A percentile compares a stretch with the other conserved stretches of the same genome.
These are phyloP conservation scores for Aricia artaxerxes DNA, from an alignment of 2,888 invertebrate species.

Conservation along the genomic window DNA sequence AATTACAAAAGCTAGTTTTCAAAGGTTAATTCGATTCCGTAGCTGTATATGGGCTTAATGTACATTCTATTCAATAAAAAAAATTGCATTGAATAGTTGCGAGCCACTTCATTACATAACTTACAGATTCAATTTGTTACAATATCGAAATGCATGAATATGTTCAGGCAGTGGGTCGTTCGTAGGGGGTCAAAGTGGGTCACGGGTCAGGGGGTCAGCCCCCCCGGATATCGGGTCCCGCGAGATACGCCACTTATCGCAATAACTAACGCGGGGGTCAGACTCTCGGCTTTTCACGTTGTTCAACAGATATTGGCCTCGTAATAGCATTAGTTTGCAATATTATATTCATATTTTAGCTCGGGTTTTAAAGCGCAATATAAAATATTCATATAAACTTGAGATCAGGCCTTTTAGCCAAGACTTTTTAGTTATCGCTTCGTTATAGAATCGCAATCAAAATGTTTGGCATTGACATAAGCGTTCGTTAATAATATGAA, in stretches of 20 bases:
- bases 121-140: constrained; percentile 20
- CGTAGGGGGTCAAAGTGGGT: not conserved
- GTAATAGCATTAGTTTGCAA: constrained; percentile 1
- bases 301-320: constrained; percentile 1
- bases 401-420: too few species aligned
- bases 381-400: not conserved
- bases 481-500: too few species aligned
- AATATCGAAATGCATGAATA: constrained; percentile 20
- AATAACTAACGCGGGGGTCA: constrained; percentile 17
- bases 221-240: constrained; percentile 22
- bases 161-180: not conserved
- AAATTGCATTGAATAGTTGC: not conserved
- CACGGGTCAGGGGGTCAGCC: not conserved
- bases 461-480: too few species aligned
- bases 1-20: not conserved
- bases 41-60: not conserved
- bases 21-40: not conserved
- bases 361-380: not conserved
- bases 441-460: too few species aligned
- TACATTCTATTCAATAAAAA: not conserved
- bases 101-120: not conserved
- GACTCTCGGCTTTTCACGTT: not conserved
- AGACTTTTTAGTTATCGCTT: too few species aligned
- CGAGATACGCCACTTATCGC: constrained; percentile 21
- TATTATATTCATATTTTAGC: not conserved